Evolutionary conservation across 2,888 invertebrate genomes (phyloP), one percentile per base, ranked within the genome.

Genomic region (Drosophila falleni): DNA sequence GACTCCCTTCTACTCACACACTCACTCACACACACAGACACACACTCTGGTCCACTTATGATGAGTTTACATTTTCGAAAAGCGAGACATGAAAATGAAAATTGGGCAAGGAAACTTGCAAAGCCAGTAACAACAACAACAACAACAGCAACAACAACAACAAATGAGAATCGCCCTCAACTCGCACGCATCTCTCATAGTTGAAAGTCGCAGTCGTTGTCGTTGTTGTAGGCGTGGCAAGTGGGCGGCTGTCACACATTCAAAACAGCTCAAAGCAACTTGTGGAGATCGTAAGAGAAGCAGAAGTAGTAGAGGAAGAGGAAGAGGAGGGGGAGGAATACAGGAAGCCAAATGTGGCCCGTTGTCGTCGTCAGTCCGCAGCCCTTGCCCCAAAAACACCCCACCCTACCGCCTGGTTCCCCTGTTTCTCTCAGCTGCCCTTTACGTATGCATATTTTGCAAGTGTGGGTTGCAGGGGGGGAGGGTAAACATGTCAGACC

Each of bases 301-400:
- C 3, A 37, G n/a, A 10, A n/a, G 55, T 0, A n/a, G 19, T 1
- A 58, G 15, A 15, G 41, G 39, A 11, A 4, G 23, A 15, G 19
- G 11, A 5, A 35, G 26, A 2, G 35, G 10, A 35, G 2, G 23
- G 33, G 5, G 35, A 11, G 49, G 11, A 10, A 23, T 50, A 74
- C 87, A 89, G 89, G 82, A 87, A 83, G 89, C 82, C 89, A 89
- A 89, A 89, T 83, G 87, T 89, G 89, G 76, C 75, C 59, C 55
- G 63, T 65, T 62, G 81, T 65, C 64, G 81, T 35, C 60, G 55
- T 63, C 54, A 35, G 78, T 83, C 71, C 85, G 63, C 71, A 62
- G 76, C 58, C 46, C 39, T 53, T 47, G 13, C 53, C 50, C 31
- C 31, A 8, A 4, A 19, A 2, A 15, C 29, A 55, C 56, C 26